Evolutionary conservation across 2,113 vertebrate species (phyloP), one percentile per base, ranked within the genome.

Genomic region (Actenoides hombroni): DNA sequence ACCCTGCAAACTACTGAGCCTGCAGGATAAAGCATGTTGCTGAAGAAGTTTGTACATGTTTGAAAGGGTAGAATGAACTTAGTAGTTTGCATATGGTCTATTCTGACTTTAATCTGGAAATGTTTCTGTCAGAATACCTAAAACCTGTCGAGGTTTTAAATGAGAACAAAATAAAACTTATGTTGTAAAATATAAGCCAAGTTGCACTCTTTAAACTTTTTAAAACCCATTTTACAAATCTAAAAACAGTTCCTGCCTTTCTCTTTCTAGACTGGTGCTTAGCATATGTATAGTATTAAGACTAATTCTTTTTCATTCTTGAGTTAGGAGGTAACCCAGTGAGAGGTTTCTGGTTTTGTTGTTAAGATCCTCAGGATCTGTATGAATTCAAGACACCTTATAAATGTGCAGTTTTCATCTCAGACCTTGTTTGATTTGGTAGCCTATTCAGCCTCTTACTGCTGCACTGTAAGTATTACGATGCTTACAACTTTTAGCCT

Each of bases 1-100:
- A 40, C 24, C 12, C 28, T 68, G 54, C 33, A n/a, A 57, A 53
- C 28, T 46, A 6, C 37, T 8, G 68, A 57, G 98, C 98, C 94
- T 95, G 91, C 74, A 99, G 96, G 78, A 98, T 97, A 19, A 98
- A 24, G 97, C 80, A 77, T 98, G 94, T 98, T 98, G 95, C 99
- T 98, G 85, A 98, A 98, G 94, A 98, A 99, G 96, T 98, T 98
- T 83, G 97, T 98, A 49, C 98, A 98, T 24, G 91, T 96, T 78
- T 97, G 95, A 90, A 99, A 79, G 31, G 97, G 97, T 51, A 96
- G 98, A 94, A 97, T 98, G 86, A 99, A 97, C 39, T 97, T 98
- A 2, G 97, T 92, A 98, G 96, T 26, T 99, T 98, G 44, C 98
- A 98, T 11, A 98, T 81, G 76, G 98, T 98, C 88, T 98, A 98